Conservation (phyloP, 2,888 invertebrate species). For the Drosophila aldrichi region DNA sequence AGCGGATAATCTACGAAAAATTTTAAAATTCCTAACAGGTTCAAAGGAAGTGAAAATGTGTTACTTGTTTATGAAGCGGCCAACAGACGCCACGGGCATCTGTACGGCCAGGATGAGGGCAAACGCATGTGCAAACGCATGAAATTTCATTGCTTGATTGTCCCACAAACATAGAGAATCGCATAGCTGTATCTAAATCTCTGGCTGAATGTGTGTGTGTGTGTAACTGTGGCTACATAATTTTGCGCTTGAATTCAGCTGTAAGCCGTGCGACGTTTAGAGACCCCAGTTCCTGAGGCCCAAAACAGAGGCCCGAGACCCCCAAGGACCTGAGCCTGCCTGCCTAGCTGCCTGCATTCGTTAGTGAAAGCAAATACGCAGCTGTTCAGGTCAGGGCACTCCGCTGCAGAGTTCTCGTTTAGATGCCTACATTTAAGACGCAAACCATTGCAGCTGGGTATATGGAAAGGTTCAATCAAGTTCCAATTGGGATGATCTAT, state of each 20-base stretch:
- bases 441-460: constrained; percentile 26
- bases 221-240: constrained; percentile 72
- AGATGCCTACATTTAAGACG: constrained; percentile 41
- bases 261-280: constrained; percentile 74
- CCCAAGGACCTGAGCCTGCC: constrained; percentile 50
- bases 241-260: constrained; percentile 80
- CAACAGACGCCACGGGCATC: constrained; percentile 46
- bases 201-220: constrained; percentile 7
- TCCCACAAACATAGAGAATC: constrained; percentile 63
- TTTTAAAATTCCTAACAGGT: constrained; percentile 80
- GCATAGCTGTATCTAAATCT: constrained; percentile 33
- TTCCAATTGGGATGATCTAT: fast-evolving
- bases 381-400: constrained; percentile 38
- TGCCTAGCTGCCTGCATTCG: constrained; percentile 72
- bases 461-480: constrained; percentile 2
- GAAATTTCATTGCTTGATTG: constrained; percentile 82
- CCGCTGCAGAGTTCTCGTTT: constrained; percentile 34
- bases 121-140: constrained; percentile 80
- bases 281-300: constrained; percentile 45
- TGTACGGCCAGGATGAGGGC: constrained; percentile 10
- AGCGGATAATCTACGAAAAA: constrained; percentile 77
- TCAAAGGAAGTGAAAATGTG: constrained; percentile 81
- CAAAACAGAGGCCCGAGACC: constrained; percentile 52
- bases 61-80: constrained; percentile 76
- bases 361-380: constrained; percentile 76